Conservation (phyloP, 2,888 invertebrate genomes). For the Chaitophorus viminalis region DNA sequence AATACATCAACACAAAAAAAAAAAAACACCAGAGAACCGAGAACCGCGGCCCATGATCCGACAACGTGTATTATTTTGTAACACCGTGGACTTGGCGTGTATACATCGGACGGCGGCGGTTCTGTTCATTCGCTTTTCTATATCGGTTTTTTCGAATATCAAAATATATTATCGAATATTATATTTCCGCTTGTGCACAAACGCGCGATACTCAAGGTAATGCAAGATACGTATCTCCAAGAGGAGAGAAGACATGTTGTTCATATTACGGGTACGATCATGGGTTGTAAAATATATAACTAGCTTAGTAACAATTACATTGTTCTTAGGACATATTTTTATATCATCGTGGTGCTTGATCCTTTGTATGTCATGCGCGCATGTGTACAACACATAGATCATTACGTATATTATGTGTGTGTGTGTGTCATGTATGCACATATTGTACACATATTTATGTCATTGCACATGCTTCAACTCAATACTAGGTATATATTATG, state of each 20-base stretch:
- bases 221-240: too few species aligned
- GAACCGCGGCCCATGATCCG: background rate
- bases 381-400: too few species aligned
- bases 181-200: too few species aligned
- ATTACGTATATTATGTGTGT: background rate
- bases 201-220: too few species aligned
- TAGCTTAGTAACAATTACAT: background rate
- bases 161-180: too few species aligned
- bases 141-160: background rate
- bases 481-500: background rate
- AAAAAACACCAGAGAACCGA: too few species aligned
- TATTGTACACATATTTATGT: background rate
- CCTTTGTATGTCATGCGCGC: background rate
- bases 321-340: background rate
- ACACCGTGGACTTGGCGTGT: too few species aligned
- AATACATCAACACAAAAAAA: too few species aligned
- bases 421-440: too few species aligned
- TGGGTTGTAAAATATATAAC: background rate
- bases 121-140: background rate
- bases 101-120: too few species aligned
- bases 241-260: too few species aligned
- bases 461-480: background rate
- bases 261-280: too few species aligned
- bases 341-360: conserved; percentile 19
- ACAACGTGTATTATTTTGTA: background rate